phyloP scores from a whole-genome alignment of 2,113 vertebrate species.

The Ammospiza nelsoni region DNA sequence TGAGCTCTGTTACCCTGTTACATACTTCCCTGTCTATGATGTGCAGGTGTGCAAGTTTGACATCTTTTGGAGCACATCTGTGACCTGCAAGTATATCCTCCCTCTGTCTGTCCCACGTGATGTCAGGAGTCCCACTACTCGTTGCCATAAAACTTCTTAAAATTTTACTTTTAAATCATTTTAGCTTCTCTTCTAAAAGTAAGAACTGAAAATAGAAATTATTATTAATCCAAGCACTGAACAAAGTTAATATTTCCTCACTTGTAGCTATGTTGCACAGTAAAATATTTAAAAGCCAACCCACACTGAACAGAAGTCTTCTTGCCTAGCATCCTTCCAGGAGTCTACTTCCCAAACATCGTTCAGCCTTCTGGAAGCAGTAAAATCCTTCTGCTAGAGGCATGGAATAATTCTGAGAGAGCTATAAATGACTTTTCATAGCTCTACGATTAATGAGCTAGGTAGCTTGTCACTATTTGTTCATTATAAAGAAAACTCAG shows the following conservation, averaged over 20 bases:
- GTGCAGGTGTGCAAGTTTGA: not conserved
- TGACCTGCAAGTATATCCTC: not conserved
- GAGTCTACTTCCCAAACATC: not conserved
- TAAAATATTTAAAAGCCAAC: not conserved
- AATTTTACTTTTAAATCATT: not conserved
- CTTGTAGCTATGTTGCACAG: not conserved
- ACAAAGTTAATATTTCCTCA: not conserved
- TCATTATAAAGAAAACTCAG: not conserved
- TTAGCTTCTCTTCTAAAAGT: not conserved
- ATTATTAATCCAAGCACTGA: not conserved
- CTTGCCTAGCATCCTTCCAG: not conserved
- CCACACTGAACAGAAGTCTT: not conserved
- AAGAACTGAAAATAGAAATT: not conserved
- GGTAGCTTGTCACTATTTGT: not conserved
- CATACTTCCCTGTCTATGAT: not conserved
- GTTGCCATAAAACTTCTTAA: not conserved
- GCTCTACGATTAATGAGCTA: not conserved
- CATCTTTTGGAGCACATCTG: not conserved
- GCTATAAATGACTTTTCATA: not conserved
- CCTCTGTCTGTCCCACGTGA: not conserved
- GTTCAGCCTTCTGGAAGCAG: not conserved
- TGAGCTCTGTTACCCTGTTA: not conserved
- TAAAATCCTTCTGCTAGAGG: not conserved
- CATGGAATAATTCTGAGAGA: not conserved
- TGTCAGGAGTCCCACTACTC: not conserved